Evolutionary conservation across 2,113 vertebrate species (phyloP).

Genomic region (Shinisaurus crocodilurus): DNA sequence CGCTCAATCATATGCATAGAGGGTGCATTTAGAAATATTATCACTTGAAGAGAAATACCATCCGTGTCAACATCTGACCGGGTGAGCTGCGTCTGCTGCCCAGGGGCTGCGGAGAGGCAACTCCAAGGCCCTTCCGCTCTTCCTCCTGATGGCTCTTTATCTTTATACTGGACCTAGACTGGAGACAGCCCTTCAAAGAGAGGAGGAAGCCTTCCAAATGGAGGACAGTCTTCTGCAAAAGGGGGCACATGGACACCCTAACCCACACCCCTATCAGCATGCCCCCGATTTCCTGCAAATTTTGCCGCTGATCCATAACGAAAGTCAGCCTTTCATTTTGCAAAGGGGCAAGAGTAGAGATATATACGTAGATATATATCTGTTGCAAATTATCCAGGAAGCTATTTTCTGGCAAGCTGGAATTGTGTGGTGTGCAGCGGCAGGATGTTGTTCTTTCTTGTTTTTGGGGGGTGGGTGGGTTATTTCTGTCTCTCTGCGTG

Average conservation of each 20-base stretch:
- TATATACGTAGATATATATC: not conserved
- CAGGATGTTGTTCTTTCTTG: not conserved
- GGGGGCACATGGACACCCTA: not conserved
- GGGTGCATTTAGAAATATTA: too few relatives aligned
- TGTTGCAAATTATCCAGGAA: not conserved
- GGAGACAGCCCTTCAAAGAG: too few relatives aligned
- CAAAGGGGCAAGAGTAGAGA: not conserved
- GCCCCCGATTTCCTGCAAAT: not conserved
- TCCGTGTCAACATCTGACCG: too few relatives aligned
- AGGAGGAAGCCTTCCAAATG: too few relatives aligned
- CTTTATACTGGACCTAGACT: too few relatives aligned
- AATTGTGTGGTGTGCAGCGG: not conserved
- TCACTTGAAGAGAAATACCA: too few relatives aligned
- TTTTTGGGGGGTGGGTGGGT: constrained; percentile 47
- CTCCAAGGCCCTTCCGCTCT: too few relatives aligned
- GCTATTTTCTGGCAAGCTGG: not conserved
- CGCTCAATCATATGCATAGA: too few relatives aligned
- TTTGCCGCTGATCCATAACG: not conserved
- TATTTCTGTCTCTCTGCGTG: not conserved
- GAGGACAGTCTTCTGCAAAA: not conserved
- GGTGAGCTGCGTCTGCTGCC: too few relatives aligned
- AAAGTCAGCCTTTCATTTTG: not conserved
- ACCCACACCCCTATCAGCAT: not conserved
- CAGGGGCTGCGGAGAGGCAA: too few relatives aligned
- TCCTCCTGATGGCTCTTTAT: too few relatives aligned